Evolutionary conservation across 1,140 invertebrate genomes (phyloP).

Genomic region (Drosophila tani): DNA sequence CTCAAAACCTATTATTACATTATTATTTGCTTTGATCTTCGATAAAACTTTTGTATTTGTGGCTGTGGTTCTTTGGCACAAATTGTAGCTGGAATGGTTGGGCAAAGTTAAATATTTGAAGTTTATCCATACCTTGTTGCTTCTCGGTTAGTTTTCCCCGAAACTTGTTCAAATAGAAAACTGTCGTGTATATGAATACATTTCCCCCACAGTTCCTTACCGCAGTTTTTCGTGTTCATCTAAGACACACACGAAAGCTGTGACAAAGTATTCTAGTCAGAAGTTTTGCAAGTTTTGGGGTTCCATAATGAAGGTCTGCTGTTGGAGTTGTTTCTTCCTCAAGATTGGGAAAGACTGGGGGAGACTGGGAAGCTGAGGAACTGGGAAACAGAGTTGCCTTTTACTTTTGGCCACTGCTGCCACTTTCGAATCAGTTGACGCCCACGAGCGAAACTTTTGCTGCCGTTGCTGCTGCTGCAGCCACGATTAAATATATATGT

Average conservation of each 20-base stretch:
- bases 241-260: conserved; percentile 11
- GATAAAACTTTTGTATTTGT: background rate
- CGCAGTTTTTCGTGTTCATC: conserved; percentile 25
- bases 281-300: conserved; percentile 42
- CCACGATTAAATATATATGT: conserved; percentile 80
- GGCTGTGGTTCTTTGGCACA: background rate
- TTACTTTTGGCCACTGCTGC: conserved; percentile 62
- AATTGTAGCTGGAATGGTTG: conserved; percentile 2
- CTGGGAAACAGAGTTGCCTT: conserved; percentile 47
- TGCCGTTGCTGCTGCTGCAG: conserved; percentile 50
- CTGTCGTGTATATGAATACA: conserved; percentile 32
- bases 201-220: conserved; percentile 16
- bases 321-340: conserved; percentile 9
- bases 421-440: conserved; percentile 79
- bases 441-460: conserved; percentile 64
- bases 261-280: conserved; percentile 43
- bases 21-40: background rate
- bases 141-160: conserved; percentile 9
- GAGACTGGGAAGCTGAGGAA: background rate
- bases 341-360: background rate
- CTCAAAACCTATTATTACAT: background rate
- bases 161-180: conserved; percentile 16
- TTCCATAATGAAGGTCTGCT: conserved; percentile 56
- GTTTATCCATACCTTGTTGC: conserved; percentile 25
- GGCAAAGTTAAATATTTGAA: conserved; percentile 14